Base-by-base conservation (phyloP, 2,888 invertebrate species). In the Saturnia pavonia region DNA sequence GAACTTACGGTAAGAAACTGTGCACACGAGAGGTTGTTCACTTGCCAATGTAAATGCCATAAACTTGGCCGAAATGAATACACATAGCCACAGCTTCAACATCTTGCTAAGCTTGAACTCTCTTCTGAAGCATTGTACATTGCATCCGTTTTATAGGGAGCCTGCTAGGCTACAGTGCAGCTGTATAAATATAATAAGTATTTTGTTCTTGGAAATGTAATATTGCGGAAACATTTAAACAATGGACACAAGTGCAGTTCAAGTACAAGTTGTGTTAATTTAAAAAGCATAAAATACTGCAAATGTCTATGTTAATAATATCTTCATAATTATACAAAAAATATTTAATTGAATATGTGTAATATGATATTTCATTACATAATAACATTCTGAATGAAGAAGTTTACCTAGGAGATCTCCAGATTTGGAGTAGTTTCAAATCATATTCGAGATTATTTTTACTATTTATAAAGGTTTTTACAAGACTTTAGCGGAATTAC, bases 221-320 rank as follows among this genome's bases (percentile, higher is more conserved):
- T 54, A 54, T 54, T 54, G 22, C 22, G 54, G 54, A 54, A 54
- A 54, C 9, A 54, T 54, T 54, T 54, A 22, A 54, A 54, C 54
- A 54, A 54, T 54, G 11, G 7, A 54, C 9, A 54, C 22, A 54
- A 54, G 8, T 54, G 22, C 22, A 8, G 2, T 22, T 0, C 11
- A n/a, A 22, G 54, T 6, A 22, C 54, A 54, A 22, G 54, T 22
- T 54, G 54, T 11, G 11, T 54, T 8, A 22, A 51, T 51, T 51
- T 51, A n/a, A 51, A 51, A 51, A 51, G 1, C n/a, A n/a, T n/a
- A n/a, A n/a, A n/a, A n/a, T n/a, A n/a, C n/a, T n/a, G n/a, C 8
- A 16, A 45, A 45, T 16, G 14, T 45, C 1, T 14, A 45, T 48
- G 48, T 19, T 48, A 48, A n/a, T 19, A 16, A 48, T n/a, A n/a